Percentiles rank a stretch among this genome's conserved stretches.
These are phyloP conservation scores for Sinonovacula constricta DNA, from an alignment of 1,140 invertebrate genomes.

Conservation along the genomic window DNA sequence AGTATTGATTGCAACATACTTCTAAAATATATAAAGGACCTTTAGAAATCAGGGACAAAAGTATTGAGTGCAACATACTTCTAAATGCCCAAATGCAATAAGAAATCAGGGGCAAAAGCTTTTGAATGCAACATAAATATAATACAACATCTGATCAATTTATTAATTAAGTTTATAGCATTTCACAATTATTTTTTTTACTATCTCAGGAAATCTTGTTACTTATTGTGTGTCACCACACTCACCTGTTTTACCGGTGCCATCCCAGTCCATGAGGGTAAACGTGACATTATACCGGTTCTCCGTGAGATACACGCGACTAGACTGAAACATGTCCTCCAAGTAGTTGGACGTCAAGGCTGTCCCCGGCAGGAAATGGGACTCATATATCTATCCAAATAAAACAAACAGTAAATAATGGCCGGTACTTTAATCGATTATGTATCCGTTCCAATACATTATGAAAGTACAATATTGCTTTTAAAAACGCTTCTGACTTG, in stretches of 20 bases:
- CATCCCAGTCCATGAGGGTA: constrained; percentile 28
- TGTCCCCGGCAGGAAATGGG: constrained; percentile 64
- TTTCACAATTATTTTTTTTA: too few relatives aligned
- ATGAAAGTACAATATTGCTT: too few relatives aligned
- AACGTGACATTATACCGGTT: constrained; percentile 56
- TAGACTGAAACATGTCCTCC: constrained; percentile 34
- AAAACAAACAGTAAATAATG: not conserved
- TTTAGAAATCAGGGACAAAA: too few relatives aligned
- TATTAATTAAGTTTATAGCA: too few relatives aligned
- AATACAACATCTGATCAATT: too few relatives aligned
- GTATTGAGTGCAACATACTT: too few relatives aligned
- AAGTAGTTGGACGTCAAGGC: constrained; percentile 51
- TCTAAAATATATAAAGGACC: too few relatives aligned
- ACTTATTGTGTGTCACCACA: not conserved
- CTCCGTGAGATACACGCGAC: constrained; percentile 32
- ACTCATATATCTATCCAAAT: constrained; percentile 60
- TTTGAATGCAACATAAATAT: not conserved
- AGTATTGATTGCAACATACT: too few relatives aligned
- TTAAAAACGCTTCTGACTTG: too few relatives aligned
- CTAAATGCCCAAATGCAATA: not conserved
- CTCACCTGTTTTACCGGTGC: constrained; percentile 28
- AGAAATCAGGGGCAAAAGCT: not conserved
- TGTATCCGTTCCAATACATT: too few relatives aligned
- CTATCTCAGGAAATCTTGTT: not conserved
- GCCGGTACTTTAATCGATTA: not conserved